Conservation (phyloP, 1,140 invertebrate genomes). For the Drosophila auraria region DNA sequence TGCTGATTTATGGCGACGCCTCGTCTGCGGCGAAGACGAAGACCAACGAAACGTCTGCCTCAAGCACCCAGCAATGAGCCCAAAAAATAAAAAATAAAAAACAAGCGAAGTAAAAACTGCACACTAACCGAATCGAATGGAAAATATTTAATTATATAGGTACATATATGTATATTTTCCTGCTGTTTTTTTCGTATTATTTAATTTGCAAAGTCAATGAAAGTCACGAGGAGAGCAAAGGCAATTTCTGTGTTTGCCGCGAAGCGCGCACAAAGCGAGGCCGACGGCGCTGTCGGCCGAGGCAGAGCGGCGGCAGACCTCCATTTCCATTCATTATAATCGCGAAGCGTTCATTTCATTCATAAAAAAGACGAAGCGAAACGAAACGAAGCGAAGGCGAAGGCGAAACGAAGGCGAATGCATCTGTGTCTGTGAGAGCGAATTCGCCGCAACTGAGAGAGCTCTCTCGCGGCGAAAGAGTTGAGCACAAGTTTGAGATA, state of each 20-base stretch:
- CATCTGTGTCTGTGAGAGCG: conserved; percentile 28
- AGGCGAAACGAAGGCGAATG: conserved; percentile 40
- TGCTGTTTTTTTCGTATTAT: conserved; percentile 7
- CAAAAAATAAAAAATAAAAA: conserved; percentile 14
- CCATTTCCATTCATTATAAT: conserved; percentile 78
- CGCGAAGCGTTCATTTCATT: conserved; percentile 66
- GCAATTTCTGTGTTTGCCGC: conserved; percentile 65
- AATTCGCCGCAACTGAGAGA: conserved; percentile 42
- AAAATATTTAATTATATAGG: conserved; percentile 26
- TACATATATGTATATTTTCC: conserved; percentile 1
- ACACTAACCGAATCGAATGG: conserved; percentile 30
- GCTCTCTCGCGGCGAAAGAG: conserved; percentile 31
- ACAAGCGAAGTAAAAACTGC: conserved; percentile 31
- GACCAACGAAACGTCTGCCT: conserved; percentile 27
- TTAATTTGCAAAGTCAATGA: conserved; percentile 59
- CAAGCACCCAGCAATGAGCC: conserved; percentile 30
- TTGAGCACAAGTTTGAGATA: conserved; percentile 41
- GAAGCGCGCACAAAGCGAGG: conserved; percentile 15
- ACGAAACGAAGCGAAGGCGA: conserved; percentile 56
- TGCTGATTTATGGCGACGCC: conserved; percentile 61
- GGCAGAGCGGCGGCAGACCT: conserved; percentile 47
- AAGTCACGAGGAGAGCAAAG: conserved; percentile 30
- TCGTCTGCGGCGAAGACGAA: conserved; percentile 49
- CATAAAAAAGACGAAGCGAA: conserved; percentile 78
- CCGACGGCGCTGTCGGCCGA: conserved; percentile 21